Conservation (phyloP, 2,888 invertebrate genomes). For the Drosophila vallismaia region DNA sequence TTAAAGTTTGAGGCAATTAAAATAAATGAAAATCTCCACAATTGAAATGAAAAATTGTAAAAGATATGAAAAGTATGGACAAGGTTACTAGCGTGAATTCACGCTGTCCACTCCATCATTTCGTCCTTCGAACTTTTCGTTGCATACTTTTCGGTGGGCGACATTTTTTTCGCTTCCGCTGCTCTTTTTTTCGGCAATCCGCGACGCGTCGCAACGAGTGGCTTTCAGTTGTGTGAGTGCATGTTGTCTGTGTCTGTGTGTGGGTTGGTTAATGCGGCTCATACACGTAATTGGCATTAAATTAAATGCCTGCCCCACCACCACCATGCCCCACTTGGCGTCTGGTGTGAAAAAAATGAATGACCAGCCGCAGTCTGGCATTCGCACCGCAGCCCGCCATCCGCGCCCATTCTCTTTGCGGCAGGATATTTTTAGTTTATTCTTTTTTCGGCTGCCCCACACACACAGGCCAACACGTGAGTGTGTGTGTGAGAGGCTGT, state of each 20-base stretch:
- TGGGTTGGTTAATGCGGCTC: conserved; percentile 75
- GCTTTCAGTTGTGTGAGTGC: conserved; percentile 17
- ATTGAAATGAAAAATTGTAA: background rate
- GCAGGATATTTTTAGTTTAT: conserved; percentile 65
- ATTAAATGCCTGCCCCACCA: conserved; percentile 66
- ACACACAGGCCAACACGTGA: conserved; percentile 8
- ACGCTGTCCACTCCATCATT: background rate
- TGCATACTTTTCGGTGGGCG: conserved; percentile 61
- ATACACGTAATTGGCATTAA: conserved; percentile 80
- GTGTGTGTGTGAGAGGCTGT: conserved; percentile 46
- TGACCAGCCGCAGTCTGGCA: conserved; percentile 50
- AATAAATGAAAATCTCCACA: background rate
- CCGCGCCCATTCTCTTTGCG: conserved; percentile 27
- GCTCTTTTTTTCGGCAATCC: conserved; percentile 48
- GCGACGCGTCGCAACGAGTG: conserved; percentile 16
- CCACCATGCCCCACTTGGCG: conserved; percentile 23
- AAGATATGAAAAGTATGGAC: background rate
- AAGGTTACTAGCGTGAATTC: background rate
- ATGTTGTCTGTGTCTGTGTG: conserved; percentile 18
- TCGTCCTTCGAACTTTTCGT: conserved; percentile 39
- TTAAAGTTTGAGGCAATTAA: background rate
- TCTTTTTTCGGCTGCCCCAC: conserved; percentile 63
- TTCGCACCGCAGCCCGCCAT: conserved; percentile 9
- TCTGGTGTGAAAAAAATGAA: conserved; percentile 49
- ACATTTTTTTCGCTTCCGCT: conserved; percentile 30